Evolutionary conservation across 1,140 invertebrate genomes (phyloP).

Genomic region (Aphaenogaster floridana): DNA sequence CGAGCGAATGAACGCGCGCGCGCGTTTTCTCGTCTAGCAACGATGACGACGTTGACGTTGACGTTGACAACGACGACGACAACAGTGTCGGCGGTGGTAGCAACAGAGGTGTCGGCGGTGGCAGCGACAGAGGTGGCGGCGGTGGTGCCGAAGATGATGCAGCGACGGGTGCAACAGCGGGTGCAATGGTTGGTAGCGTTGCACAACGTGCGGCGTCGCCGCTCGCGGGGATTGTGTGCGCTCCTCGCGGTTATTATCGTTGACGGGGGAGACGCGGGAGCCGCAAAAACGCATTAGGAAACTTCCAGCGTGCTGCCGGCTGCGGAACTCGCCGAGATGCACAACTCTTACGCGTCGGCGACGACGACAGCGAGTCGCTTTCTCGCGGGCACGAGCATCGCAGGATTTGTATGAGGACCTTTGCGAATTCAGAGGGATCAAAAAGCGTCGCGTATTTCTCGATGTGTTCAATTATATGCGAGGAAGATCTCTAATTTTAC

Average conservation of each 20-base stretch:
- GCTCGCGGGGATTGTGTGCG: constrained; percentile 61
- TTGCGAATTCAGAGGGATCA: neutral
- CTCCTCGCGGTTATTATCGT: constrained; percentile 65
- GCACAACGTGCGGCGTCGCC: constrained; percentile 65
- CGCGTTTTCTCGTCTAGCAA: constrained; percentile 27
- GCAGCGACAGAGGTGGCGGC: neutral
- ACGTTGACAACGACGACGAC: neutral
- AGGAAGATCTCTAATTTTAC: neutral
- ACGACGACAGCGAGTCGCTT: neutral
- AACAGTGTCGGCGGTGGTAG: neutral
- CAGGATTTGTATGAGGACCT: neutral
- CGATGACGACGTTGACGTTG: neutral
- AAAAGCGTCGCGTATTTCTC: neutral
- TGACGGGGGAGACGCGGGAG: constrained; percentile 36
- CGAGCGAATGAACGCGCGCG: neutral
- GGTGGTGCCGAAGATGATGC: constrained; percentile 6
- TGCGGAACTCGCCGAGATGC: neutral
- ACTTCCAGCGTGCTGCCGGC: constrained; percentile 34
- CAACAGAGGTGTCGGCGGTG: neutral
- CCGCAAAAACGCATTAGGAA: constrained; percentile 69
- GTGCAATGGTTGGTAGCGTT: constrained; percentile 58
- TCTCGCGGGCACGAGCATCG: neutral
- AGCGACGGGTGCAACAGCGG: constrained; percentile 26
- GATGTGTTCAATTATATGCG: neutral
- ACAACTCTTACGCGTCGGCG: neutral